These are phyloP conservation scores for Pyrgilauda ruficollis DNA, from an alignment of 2,113 vertebrate genomes.

Conservation along the genomic window DNA sequence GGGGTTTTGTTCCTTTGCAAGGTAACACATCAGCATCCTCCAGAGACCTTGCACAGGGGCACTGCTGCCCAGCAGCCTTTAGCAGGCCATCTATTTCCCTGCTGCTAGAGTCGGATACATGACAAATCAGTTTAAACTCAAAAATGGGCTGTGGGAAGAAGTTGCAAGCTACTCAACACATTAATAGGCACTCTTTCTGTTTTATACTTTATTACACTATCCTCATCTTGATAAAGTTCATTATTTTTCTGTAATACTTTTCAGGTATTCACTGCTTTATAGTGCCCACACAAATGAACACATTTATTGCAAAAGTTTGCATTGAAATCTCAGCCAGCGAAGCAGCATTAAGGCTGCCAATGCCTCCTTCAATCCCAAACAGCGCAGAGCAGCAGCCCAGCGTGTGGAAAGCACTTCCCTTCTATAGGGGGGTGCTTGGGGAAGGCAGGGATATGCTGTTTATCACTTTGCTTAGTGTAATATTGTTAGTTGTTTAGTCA, in stretches of 20 bases:
- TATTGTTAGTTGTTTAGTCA: background rate
- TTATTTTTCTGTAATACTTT: background rate
- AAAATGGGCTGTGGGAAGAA: background rate
- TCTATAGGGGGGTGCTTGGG: fast-evolving
- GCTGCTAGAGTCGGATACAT: background rate
- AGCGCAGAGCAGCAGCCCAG: background rate
- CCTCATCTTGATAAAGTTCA: background rate
- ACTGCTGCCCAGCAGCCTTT: background rate
- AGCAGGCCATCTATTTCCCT: background rate
- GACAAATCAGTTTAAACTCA: background rate
- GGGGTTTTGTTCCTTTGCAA: background rate
- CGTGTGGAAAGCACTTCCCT: background rate
- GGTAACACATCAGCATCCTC: background rate
- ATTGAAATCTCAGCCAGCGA: background rate
- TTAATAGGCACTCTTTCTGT: background rate
- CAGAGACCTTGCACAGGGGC: background rate
- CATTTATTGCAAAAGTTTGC: background rate
- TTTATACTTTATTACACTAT: background rate
- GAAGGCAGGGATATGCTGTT: background rate
- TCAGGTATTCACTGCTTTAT: background rate
- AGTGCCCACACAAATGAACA: background rate
- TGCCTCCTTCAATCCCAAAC: background rate
- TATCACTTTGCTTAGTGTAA: background rate
- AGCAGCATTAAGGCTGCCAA: background rate
- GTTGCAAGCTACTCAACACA: background rate